These are phyloP conservation scores for Pterobdella sp. DNA, from an alignment of 2,888 invertebrate genomes.

Conservation along the genomic window DNA sequence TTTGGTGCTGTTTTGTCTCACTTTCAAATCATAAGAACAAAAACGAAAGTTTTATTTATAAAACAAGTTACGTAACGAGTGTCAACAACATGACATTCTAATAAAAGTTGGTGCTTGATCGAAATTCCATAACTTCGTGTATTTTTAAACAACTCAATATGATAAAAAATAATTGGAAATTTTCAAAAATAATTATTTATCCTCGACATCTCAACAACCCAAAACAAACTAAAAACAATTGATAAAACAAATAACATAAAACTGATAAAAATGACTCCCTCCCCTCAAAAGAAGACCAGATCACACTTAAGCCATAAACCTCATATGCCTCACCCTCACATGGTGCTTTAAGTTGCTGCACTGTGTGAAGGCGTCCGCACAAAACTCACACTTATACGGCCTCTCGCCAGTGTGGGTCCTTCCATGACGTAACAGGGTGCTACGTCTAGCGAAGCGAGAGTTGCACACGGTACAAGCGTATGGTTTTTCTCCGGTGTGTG, in stretches of 20 bases:
- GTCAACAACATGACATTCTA: too few species aligned
- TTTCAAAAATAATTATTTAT: too few species aligned
- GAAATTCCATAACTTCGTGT: too few species aligned
- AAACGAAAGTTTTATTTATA: too few species aligned
- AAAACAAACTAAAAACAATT: background rate
- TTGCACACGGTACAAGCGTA: background rate
- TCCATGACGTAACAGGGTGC: constrained; percentile 4
- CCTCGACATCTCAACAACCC: background rate
- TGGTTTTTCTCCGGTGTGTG: constrained; percentile 6
- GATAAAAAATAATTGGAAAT: too few species aligned
- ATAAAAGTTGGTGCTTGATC: too few species aligned
- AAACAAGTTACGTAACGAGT: too few species aligned
- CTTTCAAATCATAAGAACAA: too few species aligned
- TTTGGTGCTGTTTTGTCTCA: too few species aligned
- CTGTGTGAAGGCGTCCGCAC: constrained; percentile 4
- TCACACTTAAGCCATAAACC: background rate
- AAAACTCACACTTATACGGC: constrained; percentile 2
- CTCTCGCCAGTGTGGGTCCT: constrained; percentile 1
- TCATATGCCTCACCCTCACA: constrained; percentile 4
- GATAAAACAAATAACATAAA: background rate
- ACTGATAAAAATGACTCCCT: background rate
- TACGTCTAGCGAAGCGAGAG: background rate
- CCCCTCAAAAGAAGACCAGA: too few species aligned
- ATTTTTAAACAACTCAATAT: too few species aligned
- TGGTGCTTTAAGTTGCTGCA: constrained; percentile 5